Evolutionary conservation across 1,140 invertebrate genomes (phyloP).

Genomic region (Zaprionus vittiger): DNA sequence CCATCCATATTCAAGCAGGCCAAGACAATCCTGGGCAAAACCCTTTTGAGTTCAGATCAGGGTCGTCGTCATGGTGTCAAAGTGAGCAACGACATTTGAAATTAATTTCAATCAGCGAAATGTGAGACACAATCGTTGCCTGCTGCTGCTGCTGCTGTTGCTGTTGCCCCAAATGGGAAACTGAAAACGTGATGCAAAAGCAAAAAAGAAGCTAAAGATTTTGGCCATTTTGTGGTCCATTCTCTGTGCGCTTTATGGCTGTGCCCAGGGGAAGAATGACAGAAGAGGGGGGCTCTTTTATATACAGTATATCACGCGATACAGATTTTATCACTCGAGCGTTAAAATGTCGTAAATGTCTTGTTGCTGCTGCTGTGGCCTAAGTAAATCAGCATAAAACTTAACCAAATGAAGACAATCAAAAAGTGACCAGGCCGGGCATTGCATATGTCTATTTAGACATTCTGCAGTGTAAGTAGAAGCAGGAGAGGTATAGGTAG

Average conservation of each 20-base stretch:
- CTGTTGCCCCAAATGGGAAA: not conserved
- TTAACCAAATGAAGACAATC: constrained; percentile 82
- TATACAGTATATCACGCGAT: constrained; percentile 42
- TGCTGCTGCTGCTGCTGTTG: not conserved
- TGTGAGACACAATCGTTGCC: constrained; percentile 46
- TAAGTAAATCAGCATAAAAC: constrained; percentile 83
- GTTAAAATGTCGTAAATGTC: constrained; percentile 75
- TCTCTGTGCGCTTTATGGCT: constrained; percentile 51
- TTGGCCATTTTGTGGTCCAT: constrained; percentile 49
- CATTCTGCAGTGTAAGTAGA: constrained; percentile 1
- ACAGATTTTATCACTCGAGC: constrained; percentile 72
- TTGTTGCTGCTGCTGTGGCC: constrained; percentile 47
- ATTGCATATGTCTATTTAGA: constrained; percentile 64
- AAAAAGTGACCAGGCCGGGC: constrained; percentile 66
- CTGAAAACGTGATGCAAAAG: not conserved
- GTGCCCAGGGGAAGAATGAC: constrained; percentile 1
- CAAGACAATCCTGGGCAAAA: constrained; percentile 30
- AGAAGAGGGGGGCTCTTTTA: constrained; percentile 28
- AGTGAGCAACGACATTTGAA: constrained; percentile 78
- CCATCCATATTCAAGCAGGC: not conserved
- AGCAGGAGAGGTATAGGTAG: not conserved
- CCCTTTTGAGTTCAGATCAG: constrained; percentile 49
- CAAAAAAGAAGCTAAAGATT: constrained; percentile 16
- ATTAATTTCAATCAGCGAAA: constrained; percentile 80
- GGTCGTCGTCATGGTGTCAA: constrained; percentile 28